These are phyloP conservation scores for Watsonalla cultraria DNA, from an alignment of 2,888 invertebrate species.

Conservation along the genomic window DNA sequence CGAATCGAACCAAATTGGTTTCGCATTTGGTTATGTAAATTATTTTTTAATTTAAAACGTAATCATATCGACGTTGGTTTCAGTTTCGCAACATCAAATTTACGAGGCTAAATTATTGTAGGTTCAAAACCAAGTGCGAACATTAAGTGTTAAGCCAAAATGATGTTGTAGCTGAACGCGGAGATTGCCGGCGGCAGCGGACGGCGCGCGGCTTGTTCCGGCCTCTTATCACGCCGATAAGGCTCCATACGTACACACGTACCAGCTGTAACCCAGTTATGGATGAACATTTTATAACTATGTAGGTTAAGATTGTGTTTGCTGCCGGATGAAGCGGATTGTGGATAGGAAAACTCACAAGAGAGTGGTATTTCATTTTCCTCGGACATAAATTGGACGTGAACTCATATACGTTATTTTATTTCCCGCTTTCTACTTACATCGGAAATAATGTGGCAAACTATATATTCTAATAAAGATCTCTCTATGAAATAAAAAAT, in stretches of 20 bases:
- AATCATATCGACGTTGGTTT: not conserved
- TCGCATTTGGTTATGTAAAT: not conserved
- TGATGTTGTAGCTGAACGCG: conserved; percentile 36
- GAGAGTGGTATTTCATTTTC: not conserved
- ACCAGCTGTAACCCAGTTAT: conserved; percentile 42
- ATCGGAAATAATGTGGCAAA: no score
- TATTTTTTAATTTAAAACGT: not conserved
- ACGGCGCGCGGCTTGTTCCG: conserved; percentile 50
- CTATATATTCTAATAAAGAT: no score
- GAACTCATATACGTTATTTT: not conserved
- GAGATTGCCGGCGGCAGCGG: conserved; percentile 23
- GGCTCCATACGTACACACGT: conserved; percentile 34
- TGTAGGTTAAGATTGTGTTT: conserved; percentile 14
- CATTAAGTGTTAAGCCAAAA: conserved; percentile 43
- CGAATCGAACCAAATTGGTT: not conserved
- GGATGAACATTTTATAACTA: conserved; percentile 27
- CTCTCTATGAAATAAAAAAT: no score
- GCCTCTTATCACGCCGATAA: conserved; percentile 69
- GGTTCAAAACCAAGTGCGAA: conserved; percentile 33
- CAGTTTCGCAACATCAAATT: not conserved
- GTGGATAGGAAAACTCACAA: not conserved
- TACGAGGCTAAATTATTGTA: conserved; percentile 17
- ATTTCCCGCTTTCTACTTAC: not conserved
- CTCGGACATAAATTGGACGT: not conserved
- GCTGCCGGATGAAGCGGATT: conserved; percentile 1